These are phyloP conservation scores for Hippoglossus hippoglossus DNA, from an alignment of 2,797 vertebrate species.

Conservation along the genomic window DNA sequence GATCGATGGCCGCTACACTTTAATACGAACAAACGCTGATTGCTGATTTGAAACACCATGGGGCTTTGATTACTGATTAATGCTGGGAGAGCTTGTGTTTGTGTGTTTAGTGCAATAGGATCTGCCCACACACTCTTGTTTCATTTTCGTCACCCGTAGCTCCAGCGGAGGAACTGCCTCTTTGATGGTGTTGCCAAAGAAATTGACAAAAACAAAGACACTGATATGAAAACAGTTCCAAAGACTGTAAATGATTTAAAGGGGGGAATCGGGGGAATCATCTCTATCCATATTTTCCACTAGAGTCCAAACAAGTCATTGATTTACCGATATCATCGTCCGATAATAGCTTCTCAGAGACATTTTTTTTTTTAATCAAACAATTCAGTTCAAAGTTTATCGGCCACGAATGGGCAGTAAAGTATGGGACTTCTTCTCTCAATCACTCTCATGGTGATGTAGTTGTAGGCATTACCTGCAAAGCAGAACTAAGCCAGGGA, in stretches of 20 bases:
- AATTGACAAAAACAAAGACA: neutral
- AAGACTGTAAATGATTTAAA: neutral
- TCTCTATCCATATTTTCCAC: neutral
- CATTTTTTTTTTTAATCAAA: too few species aligned
- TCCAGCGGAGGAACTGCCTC: neutral
- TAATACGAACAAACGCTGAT: slow-evolving; percentile 30
- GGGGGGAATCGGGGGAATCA: too few species aligned
- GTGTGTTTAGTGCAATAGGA: slow-evolving; percentile 12
- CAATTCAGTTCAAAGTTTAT: too few species aligned
- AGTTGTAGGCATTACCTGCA: too few species aligned
- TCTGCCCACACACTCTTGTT: neutral
- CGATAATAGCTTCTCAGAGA: too few species aligned
- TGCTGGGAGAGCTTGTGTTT: slow-evolving; percentile 8
- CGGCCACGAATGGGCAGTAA: too few species aligned
- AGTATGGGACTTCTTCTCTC: too few species aligned
- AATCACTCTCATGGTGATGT: too few species aligned
- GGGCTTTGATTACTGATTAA: slow-evolving; percentile 21
- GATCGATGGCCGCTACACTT: slow-evolving; percentile 11
- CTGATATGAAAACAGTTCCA: neutral
- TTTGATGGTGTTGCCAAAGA: neutral
- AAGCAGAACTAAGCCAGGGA: too few species aligned
- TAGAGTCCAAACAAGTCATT: too few species aligned
- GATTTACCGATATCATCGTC: too few species aligned
- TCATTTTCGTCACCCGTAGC: neutral
- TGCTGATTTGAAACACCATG: slow-evolving; percentile 24